phyloP scores from a whole-genome alignment of 2,113 vertebrate species.

The Nipponia nippon region DNA sequence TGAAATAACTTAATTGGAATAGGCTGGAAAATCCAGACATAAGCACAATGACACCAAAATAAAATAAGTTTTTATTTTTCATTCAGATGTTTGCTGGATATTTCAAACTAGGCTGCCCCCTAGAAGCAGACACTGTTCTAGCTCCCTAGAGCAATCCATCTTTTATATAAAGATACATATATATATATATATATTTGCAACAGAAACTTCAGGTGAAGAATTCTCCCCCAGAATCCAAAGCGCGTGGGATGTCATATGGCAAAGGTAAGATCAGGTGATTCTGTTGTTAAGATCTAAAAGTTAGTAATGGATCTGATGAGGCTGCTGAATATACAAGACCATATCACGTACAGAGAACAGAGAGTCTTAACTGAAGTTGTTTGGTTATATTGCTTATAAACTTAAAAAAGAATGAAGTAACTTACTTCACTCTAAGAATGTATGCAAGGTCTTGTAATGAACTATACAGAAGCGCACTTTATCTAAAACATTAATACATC shows the following conservation, averaged over 20 bases:
- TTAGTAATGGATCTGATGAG: neutral
- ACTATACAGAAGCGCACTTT: neutral
- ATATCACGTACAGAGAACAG: neutral
- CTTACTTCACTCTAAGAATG: neutral
- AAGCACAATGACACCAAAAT: neutral
- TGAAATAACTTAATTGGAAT: neutral
- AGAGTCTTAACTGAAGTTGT: neutral
- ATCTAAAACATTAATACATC: neutral
- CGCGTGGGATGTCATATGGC: accelerated
- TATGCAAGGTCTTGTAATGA: neutral
- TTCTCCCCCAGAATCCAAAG: neutral
- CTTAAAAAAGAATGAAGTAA: neutral
- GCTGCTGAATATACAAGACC: neutral
- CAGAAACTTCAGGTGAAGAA: neutral
- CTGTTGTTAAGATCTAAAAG: neutral
- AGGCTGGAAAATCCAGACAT: neutral
- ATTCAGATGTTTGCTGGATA: neutral
- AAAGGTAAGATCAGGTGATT: neutral
- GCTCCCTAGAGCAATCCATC: neutral
- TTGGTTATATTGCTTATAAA: neutral
- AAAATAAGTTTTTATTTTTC: neutral
- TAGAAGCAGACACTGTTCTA: neutral
- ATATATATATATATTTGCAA: neutral
- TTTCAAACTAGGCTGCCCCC: neutral
- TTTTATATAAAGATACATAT: neutral